Evolutionary conservation across 2,797 vertebrate species (phyloP).

Genomic region (Lacerta agilis): DNA sequence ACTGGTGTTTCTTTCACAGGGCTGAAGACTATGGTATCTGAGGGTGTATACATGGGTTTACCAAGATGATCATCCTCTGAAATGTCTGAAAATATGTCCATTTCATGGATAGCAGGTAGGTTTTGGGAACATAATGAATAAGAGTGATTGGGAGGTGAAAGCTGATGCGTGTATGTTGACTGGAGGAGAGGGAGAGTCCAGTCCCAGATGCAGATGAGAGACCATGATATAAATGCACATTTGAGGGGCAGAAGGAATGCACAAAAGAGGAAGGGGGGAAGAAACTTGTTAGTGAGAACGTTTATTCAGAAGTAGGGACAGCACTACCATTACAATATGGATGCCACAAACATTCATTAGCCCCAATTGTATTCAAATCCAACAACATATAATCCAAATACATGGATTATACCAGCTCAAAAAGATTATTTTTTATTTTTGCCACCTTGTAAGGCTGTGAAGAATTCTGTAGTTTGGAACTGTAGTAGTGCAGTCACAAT

Average conservation of each 20-base stretch:
- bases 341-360: slow-evolving; percentile 54
- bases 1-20: slow-evolving; percentile 55
- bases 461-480: slow-evolving; percentile 59
- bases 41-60: slow-evolving; percentile 67
- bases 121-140: slow-evolving; percentile 80
- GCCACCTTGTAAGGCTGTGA: slow-evolving; percentile 50
- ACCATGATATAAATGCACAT: slow-evolving; percentile 53
- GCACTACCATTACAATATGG: slow-evolving; percentile 44
- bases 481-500: slow-evolving; percentile 49
- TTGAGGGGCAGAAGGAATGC: slow-evolving; percentile 65
- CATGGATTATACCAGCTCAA: slow-evolving; percentile 44
- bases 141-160: slow-evolving; percentile 81
- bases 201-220: slow-evolving; percentile 64
- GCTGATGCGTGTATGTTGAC: slow-evolving; percentile 83
- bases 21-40: slow-evolving; percentile 63
- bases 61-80: slow-evolving; percentile 86
- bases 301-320: slow-evolving; percentile 55
- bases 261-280: slow-evolving; percentile 57
- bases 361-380: slow-evolving; percentile 45
- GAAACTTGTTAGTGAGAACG: slow-evolving; percentile 78
- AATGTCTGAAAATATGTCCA: slow-evolving; percentile 90
- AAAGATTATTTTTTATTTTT: slow-evolving; percentile 34
- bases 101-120: slow-evolving; percentile 86
- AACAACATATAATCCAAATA: slow-evolving; percentile 53
- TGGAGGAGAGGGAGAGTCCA: slow-evolving; percentile 64